Conservation (phyloP, 2,797 vertebrate species). For the Onychomys arenicola region DNA sequence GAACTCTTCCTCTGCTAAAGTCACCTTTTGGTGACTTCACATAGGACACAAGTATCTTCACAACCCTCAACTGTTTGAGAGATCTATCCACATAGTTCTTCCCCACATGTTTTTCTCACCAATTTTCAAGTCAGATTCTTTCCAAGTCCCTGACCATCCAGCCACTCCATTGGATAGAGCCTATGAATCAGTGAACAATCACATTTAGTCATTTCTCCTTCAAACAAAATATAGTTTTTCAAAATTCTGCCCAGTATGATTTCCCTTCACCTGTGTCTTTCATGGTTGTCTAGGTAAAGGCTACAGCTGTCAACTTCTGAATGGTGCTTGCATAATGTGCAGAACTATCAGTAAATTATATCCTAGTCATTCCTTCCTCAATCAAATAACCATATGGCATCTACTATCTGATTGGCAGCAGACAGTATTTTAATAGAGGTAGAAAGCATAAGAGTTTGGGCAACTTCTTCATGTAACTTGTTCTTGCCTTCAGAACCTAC, state of each 20-base stretch:
- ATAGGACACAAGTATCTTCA: background rate
- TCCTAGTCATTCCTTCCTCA: background rate
- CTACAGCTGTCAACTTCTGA: background rate
- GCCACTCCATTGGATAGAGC: background rate
- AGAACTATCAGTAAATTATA: background rate
- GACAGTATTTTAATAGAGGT: background rate
- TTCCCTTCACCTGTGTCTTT: background rate
- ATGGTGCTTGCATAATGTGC: background rate
- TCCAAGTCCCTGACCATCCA: background rate
- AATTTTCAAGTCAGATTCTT: background rate
- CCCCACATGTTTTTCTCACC: background rate
- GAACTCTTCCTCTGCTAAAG: background rate
- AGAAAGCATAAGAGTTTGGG: background rate
- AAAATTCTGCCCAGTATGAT: background rate
- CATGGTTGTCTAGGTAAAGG: background rate
- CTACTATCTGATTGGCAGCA: background rate
- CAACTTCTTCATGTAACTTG: background rate
- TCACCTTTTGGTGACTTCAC: background rate
- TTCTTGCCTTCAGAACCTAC: background rate
- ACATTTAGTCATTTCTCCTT: background rate
- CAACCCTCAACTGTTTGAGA: background rate
- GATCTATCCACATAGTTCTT: background rate
- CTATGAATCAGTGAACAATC: background rate
- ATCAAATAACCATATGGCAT: background rate
- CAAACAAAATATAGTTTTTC: background rate